Evolutionary conservation across 2,113 vertebrate species (phyloP).

Genomic region (Solenodon paradoxus): DNA sequence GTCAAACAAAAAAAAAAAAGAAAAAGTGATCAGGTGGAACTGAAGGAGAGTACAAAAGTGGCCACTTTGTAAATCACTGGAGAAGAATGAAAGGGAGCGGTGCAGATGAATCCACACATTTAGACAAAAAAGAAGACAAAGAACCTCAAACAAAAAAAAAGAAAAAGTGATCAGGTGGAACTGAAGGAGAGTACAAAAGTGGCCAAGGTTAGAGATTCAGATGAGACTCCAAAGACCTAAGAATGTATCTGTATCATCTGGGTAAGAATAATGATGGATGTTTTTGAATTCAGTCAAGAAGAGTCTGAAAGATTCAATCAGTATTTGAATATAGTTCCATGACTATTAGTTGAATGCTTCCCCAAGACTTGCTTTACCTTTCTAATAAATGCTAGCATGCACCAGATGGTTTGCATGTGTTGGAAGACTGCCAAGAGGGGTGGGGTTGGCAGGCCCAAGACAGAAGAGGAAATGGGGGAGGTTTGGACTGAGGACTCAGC

Average conservation of each 20-base stretch:
- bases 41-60: not conserved
- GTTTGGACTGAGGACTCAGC: not conserved
- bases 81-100: not conserved
- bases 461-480: conserved; percentile 55
- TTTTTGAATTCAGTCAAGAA: conserved; percentile 9
- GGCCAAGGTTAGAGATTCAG: not conserved
- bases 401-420: conserved; percentile 16
- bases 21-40: not conserved
- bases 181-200: not conserved
- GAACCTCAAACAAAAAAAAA: not conserved
- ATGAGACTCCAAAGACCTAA: not conserved
- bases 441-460: not conserved
- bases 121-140: not conserved
- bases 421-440: conserved; percentile 10
- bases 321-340: conserved; percentile 16
- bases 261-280: not conserved
- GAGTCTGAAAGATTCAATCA: conserved; percentile 46
- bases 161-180: not conserved
- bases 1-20: not conserved
- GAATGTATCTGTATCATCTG: not conserved
- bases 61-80: not conserved
- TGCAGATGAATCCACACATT: not conserved
- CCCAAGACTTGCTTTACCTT: conserved; percentile 50
- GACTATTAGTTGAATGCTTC: not conserved
- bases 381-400: conserved; percentile 44